phyloP scores from a whole-genome alignment of 2,888 invertebrate species.

The Scotopteryx bipunctaria region DNA sequence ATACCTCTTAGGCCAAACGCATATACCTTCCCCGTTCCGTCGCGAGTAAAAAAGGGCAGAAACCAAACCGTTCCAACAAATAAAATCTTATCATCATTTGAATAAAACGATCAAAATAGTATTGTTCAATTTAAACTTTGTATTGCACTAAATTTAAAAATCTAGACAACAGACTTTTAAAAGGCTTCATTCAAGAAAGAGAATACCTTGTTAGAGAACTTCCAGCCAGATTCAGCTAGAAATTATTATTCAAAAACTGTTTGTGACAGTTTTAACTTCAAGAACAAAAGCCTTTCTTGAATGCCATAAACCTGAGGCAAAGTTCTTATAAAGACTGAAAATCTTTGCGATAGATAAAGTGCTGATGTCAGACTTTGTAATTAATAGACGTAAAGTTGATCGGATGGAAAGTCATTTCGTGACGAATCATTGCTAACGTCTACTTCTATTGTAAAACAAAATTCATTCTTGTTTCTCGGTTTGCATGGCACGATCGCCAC shows the following conservation, averaged over 20 bases:
- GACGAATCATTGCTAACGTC: conserved; percentile 5
- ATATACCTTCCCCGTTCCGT: no score
- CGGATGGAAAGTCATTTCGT: conserved; percentile 6
- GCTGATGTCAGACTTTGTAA: not conserved
- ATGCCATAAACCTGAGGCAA: conserved; percentile 12
- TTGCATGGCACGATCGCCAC: conserved; percentile 7
- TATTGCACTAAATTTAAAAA: no score
- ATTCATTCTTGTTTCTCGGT: conserved; percentile 15
- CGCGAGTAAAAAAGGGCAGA: no score
- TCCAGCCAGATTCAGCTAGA: not conserved
- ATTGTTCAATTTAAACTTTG: no score
- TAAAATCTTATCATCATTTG: no score
- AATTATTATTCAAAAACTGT: conserved; percentile 14
- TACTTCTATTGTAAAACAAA: conserved; percentile 7
- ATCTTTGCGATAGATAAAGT: conserved; percentile 9
- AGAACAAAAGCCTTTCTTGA: conserved; percentile 14
- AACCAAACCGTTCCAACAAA: no score
- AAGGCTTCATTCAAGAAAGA: no score
- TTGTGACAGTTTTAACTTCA: conserved; percentile 10
- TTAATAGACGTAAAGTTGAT: conserved; percentile 7
- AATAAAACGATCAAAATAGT: no score
- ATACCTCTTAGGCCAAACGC: no score
- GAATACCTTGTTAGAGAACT: not conserved
- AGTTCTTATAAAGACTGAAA: conserved; percentile 12
- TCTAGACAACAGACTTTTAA: no score